Conservation (phyloP, 1,140 invertebrate genomes). For the Spodoptera frugiperda region DNA sequence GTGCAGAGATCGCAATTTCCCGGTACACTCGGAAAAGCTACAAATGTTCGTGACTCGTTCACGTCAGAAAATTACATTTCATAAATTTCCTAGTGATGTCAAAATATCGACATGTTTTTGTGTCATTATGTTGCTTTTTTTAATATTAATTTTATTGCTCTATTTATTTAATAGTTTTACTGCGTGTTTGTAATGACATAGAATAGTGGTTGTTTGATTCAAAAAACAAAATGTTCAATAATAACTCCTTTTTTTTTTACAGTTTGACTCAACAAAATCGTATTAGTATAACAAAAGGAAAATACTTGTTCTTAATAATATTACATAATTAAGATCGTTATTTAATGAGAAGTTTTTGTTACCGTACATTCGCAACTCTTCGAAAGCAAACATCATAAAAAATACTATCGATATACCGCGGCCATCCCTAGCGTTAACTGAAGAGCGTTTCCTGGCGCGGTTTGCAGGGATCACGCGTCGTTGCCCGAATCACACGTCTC, state of each 20-base stretch:
- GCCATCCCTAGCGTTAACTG: conserved; percentile 69
- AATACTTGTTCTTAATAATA: too few species aligned
- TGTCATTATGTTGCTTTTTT: too few species aligned
- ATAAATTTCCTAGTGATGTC: conserved; percentile 80
- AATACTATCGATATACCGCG: conserved; percentile 56
- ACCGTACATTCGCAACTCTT: neutral
- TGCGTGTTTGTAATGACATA: too few species aligned
- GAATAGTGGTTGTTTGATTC: too few species aligned
- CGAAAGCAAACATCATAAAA: neutral
- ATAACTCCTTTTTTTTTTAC: too few species aligned
- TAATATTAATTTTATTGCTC: neutral
- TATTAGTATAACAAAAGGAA: too few species aligned
- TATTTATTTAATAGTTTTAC: too few species aligned
- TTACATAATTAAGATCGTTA: too few species aligned
- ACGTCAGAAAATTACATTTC: conserved; percentile 85
- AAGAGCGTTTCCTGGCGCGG: conserved; percentile 75
- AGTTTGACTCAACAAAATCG: too few species aligned
- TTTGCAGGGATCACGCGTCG: conserved; percentile 79
- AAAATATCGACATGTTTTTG: conserved; percentile 39
- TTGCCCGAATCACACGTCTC: conserved; percentile 84
- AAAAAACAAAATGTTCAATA: too few species aligned
- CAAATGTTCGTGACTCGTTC: conserved; percentile 82
- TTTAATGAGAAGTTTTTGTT: neutral
- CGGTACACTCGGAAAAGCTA: conserved; percentile 84
- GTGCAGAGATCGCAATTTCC: conserved; percentile 82